Base-by-base conservation (phyloP, 2,797 vertebrate genomes). In the Poeciliopsis infans region DNA sequence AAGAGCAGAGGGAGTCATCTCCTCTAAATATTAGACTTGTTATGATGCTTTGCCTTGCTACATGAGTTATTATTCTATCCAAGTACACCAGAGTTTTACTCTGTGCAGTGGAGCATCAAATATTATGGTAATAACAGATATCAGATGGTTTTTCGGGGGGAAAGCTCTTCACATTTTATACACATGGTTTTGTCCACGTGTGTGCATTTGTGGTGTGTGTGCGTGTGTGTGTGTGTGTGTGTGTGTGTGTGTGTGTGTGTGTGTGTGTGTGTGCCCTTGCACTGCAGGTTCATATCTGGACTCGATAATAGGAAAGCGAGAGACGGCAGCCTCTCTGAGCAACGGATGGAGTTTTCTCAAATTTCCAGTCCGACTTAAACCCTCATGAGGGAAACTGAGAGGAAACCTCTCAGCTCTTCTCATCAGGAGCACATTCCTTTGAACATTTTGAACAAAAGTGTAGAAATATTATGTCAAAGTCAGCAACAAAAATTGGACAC, bases 111-210 rank as follows among this genome's bases (percentile, higher is more conserved):
- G 88, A 93, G 92, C 90, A 87, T 85, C 92, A 94, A 95, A 94
- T 94, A 94, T 93, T 94, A 93, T 94, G 92, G 89, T 93, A 95
- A 94, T 94, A 94, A 94, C 91, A 92, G 90, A 95, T 94, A 93
- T 95, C 93, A 93, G 92, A 93, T 92, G 91, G 92, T 86, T 89
- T 91, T 91, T 85, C 90, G 89, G 90, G 88, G 75, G 92, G 93
- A 91, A 90, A 90, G 86, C 87, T 88, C 92, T 92, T 89, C 83
- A 88, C 83, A 87, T 91, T 91, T 88, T 84, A 80, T 87, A 89
- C 83, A 80, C 78, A 90, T 75, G 75, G 73, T 43, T 78, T 33
- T 5, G 15, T 46, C 55, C 77, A 49, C 51, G 64, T 70, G 49
- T 20, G 16, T 5, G 16, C 5, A 39, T 5, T 39, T 39, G 36